Conservation (phyloP, 1,140 invertebrate genomes). For the Metopolophium dirhodum region DNA sequence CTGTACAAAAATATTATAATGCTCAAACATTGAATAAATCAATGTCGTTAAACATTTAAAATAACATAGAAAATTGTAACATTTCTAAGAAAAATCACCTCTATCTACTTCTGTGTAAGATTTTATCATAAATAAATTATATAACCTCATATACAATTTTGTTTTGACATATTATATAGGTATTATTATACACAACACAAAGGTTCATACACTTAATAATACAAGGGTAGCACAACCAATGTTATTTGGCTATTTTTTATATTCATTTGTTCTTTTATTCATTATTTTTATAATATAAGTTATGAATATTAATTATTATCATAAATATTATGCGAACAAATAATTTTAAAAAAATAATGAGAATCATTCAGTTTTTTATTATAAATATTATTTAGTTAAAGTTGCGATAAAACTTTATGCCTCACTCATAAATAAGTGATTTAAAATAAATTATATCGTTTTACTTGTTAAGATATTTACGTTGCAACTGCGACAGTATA, state of each 20-base stretch:
- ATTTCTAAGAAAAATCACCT: not conserved
- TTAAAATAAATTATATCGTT: not conserved
- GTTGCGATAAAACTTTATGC: not conserved
- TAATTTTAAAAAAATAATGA: not conserved
- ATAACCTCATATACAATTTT: not conserved
- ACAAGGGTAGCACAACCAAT: not conserved
- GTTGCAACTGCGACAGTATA: not conserved
- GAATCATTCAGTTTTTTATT: not conserved
- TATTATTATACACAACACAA: not conserved
- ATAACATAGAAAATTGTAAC: not conserved
- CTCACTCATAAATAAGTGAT: not conserved
- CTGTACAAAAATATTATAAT: not conserved
- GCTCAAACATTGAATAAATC: not conserved
- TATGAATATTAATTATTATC: not conserved
- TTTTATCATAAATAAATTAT: not conserved
- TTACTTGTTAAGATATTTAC: not conserved
- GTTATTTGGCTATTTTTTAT: not conserved
- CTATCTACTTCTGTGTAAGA: not conserved
- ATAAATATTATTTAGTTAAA: not conserved
- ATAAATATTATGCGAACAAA: not conserved
- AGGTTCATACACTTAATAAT: not conserved
- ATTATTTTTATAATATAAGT: not conserved
- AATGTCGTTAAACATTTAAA: not conserved
- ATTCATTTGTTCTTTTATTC: not conserved
- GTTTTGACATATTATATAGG: not conserved